Base-by-base conservation (phyloP, 2,888 invertebrate species). In the Acronicta leporina region DNA sequence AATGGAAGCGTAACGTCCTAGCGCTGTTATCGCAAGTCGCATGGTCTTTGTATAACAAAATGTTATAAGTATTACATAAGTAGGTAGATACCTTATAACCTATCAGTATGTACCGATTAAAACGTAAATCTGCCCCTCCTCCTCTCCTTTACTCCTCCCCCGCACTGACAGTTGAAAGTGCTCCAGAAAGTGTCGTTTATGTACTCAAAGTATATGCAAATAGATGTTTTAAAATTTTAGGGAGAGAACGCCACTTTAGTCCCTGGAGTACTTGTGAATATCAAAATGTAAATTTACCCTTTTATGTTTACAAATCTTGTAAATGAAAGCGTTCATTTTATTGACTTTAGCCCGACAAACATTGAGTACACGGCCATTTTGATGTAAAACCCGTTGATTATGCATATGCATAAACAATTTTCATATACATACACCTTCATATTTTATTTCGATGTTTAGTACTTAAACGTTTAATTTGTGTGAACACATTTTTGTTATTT, bases 171-270 rank as follows among this genome's bases (percentile, higher is more conserved):
- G 72, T 79, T 82, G 85, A 90, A 92, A 92, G 92, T 90, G 90
- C 90, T 91, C 72, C 87, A 91, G 92, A 93, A 91, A 94, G 92
- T 92, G 94, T 92, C 94, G 94, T 94, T 94, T 94, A 94, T 92
- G 89, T 93, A 92, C 91, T 91, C 92, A 94, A 94, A 94, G 94
- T 92, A 92, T 94, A 94, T 94, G 94, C 94, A 94, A 94, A 94
- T 94, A 76, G 90, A 87, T 93, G 93, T 93, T 94, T 94, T 94
- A 94, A 94, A 93, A 94, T 93, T 93, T 93, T 94, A 94, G 94
- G 93, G 92, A 89, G 92, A 89, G 90, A 92, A 91, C 85, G 90
- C 89, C 91, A 91, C 88, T 92, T 92, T 90, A 88, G 90, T 91
- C 93, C 90, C 94, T 80, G 86, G 85, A 92, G 93, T 93, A 92